Percentiles rank a stretch among this genome's conserved stretches.
These are phyloP conservation scores for Pseudopipra pipra DNA, from an alignment of 2,113 vertebrate species.

Conservation along the genomic window DNA sequence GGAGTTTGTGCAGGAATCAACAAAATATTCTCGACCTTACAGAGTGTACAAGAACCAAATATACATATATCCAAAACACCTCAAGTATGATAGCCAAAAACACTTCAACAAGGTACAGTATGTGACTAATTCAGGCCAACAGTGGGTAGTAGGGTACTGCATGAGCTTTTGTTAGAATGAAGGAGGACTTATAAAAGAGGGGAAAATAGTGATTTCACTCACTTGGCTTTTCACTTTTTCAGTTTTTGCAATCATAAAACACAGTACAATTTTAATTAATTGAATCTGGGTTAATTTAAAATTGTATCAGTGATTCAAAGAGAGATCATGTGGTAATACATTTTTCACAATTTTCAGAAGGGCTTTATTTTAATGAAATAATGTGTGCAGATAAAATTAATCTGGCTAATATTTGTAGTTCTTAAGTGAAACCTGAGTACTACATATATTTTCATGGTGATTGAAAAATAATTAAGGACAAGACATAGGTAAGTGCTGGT, in stretches of 20 bases:
- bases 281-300: not conserved
- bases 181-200: not conserved
- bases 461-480: not conserved
- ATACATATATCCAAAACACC: slow-evolving; percentile 96
- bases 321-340: not conserved
- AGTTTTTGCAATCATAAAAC: not conserved
- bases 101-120: slow-evolving; percentile 91
- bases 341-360: not conserved
- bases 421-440: not conserved
- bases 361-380: not conserved
- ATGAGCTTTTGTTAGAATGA: not conserved
- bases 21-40: slow-evolving; percentile 90
- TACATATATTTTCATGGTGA: not conserved
- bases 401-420: not conserved
- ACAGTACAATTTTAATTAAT: not conserved
- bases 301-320: not conserved
- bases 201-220: not conserved
- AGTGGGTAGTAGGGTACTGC: not conserved
- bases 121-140: not conserved
- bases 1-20: slow-evolving; percentile 90
- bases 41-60: slow-evolving; percentile 95
- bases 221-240: not conserved
- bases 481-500: not conserved
- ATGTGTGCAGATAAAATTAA: not conserved
- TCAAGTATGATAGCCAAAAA: slow-evolving; percentile 97